Evolutionary conservation across 2,888 invertebrate species (phyloP).

Genomic region (Diloba caeruleocephala): DNA sequence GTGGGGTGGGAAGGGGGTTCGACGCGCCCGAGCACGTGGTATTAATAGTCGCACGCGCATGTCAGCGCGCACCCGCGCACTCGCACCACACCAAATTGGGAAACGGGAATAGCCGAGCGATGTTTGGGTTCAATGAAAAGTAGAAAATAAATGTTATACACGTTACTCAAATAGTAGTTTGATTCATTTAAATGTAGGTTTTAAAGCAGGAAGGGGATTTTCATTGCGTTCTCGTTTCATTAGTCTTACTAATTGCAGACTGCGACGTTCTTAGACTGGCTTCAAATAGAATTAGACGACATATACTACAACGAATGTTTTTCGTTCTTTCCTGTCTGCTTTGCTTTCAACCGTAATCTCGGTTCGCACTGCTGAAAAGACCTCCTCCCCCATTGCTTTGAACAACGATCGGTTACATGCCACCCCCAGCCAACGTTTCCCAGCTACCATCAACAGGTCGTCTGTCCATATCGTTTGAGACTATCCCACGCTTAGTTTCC

Average conservation of each 20-base stretch:
- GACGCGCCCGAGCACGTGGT: slow-evolving; percentile 73
- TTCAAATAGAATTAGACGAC: slow-evolving; percentile 37
- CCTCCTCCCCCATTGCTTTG: too few species aligned
- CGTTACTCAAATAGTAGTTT: neutral
- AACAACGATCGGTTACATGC: too few species aligned
- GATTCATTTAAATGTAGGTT: slow-evolving; percentile 15
- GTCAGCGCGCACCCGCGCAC: slow-evolving; percentile 69
- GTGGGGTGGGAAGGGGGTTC: slow-evolving; percentile 50
- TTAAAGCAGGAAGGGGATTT: neutral
- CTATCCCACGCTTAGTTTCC: too few species aligned
- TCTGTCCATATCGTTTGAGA: too few species aligned
- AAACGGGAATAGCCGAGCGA: slow-evolving; percentile 70
- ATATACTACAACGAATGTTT: slow-evolving; percentile 13
- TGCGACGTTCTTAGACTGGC: slow-evolving; percentile 36
- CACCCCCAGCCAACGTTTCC: too few species aligned
- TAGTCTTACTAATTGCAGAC: slow-evolving; percentile 7
- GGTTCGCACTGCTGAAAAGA: too few species aligned
- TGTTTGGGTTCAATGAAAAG: slow-evolving; percentile 55
- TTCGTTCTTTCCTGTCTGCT: slow-evolving; percentile 11
- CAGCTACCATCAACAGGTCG: too few species aligned
- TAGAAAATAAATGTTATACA: slow-evolving; percentile 18
- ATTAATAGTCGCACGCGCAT: slow-evolving; percentile 84
- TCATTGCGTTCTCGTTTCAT: slow-evolving; percentile 6
- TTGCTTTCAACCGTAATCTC: too few species aligned
- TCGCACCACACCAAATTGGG: slow-evolving; percentile 83